Evolutionary conservation across 1,140 invertebrate species (phyloP), one percentile per base, ranked within the genome.

Genomic region (Musca vetustissima): DNA sequence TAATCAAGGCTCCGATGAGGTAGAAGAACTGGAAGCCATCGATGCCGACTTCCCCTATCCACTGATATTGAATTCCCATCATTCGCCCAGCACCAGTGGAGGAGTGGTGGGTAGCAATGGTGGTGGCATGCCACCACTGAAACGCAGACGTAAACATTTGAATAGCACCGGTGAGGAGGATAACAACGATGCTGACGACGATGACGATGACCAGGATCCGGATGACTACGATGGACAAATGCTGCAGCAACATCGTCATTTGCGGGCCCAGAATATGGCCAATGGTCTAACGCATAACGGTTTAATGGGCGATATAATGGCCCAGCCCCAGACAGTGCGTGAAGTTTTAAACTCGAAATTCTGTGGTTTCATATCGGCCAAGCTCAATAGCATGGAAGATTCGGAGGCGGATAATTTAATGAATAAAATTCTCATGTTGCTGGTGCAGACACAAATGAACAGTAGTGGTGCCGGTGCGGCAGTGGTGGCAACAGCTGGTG

Each of bases 41-140:
- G 79, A 81, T 69, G 79, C 78, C 0, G 79, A 81, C 43, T 81
- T 81, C 19, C 79, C 79, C 1, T 81, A 81, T 76, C 79, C 79
- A 11, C 69, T 81, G 8, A 81, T 81, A 25, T 70, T 81, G 7
- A 79, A 79, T 50, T 78, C 78, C 0, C 78, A 80, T 70, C 79
- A 77, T 32, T 77, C 77, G 52, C 64, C 32, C 19, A 66, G 64
- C 0, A 50, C 66, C 24, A 68, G 66, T 47, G 59, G 48, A 48
- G 71, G 28, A 48, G 53, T 61, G 24, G 64, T 73, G 67, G 68
- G 66, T 11, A 55, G 67, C 52, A 57, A 52, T 3, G 70, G 66
- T 47, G 66, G 67, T 15, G 52, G 68, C 21, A 36, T 32, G 4
- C 25, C 49, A 14, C 17, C 68, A 1, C 61, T 69, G 22, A 80